A percentile compares a stretch with the other conserved stretches of the same genome.
Evolutionary conservation across 2,797 vertebrate genomes (phyloP).

Genomic region (Acrossocheilus wenchowensis): DNA sequence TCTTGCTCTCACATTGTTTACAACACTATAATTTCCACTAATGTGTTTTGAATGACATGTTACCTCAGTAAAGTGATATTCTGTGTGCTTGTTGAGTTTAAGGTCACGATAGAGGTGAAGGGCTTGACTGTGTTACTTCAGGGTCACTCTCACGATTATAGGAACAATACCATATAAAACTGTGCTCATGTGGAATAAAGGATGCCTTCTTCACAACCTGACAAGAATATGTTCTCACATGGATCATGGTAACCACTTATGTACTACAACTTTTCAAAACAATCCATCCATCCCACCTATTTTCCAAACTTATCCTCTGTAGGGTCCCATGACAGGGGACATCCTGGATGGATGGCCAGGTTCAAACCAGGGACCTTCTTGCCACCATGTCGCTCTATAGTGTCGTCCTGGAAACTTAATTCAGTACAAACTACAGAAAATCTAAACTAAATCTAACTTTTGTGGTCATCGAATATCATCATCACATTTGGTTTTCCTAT

Average conservation of each 20-base stretch:
- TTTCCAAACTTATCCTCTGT: not conserved
- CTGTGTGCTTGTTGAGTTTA: constrained; percentile 38
- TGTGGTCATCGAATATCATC: not conserved
- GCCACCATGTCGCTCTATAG: not conserved
- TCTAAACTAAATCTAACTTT: not conserved
- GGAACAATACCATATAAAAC: not conserved
- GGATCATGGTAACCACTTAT: not conserved
- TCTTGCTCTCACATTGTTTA: constrained; percentile 38
- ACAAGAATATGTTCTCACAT: not conserved
- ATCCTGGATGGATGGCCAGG: not conserved
- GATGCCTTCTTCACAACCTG: not conserved
- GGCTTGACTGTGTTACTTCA: constrained; percentile 1
- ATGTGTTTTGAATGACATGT: constrained; percentile 57
- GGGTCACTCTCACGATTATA: constrained; percentile 35
- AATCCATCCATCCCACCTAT: not conserved
- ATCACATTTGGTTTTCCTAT: not conserved
- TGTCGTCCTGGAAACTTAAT: not conserved
- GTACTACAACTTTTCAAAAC: not conserved
- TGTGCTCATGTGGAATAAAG: not conserved
- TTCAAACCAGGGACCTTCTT: not conserved
- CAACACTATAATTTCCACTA: constrained; percentile 61
- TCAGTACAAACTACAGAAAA: not conserved
- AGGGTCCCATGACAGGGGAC: not conserved
- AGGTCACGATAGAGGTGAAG: not conserved
- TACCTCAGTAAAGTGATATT: constrained; percentile 49